Evolutionary conservation across 1,140 invertebrate genomes (phyloP).

Genomic region (Drosophila nigromelanica): DNA sequence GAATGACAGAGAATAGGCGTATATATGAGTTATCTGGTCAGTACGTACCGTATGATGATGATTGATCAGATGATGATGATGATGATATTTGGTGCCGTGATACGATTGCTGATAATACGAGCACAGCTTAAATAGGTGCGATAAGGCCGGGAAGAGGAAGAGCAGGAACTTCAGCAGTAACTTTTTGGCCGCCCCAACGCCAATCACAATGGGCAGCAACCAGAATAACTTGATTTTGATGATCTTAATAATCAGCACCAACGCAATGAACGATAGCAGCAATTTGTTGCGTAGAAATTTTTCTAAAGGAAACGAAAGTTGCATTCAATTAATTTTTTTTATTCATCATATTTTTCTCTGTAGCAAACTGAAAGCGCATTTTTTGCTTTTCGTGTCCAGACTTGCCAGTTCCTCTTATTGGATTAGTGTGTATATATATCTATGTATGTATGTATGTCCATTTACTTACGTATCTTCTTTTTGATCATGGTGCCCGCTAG

Average conservation of each 20-base stretch:
- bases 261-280: slow-evolving; percentile 88
- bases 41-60: slow-evolving; percentile 86
- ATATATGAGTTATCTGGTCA: not conserved
- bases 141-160: slow-evolving; percentile 91
- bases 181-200: slow-evolving; percentile 92
- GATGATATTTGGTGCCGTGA: slow-evolving; percentile 91
- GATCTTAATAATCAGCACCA: slow-evolving; percentile 91
- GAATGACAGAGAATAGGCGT: slow-evolving; percentile 7
- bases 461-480: slow-evolving; percentile 89
- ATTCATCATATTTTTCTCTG: not conserved
- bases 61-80: slow-evolving; percentile 90
- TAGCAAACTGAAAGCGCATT: not conserved
- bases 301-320: slow-evolving; percentile 85
- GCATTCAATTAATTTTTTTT: slow-evolving; percentile 11
- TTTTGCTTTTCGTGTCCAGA: slow-evolving; percentile 2
- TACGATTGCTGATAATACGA: slow-evolving; percentile 90
- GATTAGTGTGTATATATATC: not conserved
- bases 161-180: slow-evolving; percentile 91
- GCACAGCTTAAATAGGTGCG: slow-evolving; percentile 93
- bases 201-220: slow-evolving; percentile 89
- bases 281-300: slow-evolving; percentile 91
- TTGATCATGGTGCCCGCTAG: slow-evolving; percentile 87
- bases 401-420: not conserved
- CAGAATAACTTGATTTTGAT: slow-evolving; percentile 91
- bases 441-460: slow-evolving; percentile 1